These are phyloP conservation scores for Drosophila leonis DNA, from an alignment of 2,888 invertebrate species.

Conservation along the genomic window DNA sequence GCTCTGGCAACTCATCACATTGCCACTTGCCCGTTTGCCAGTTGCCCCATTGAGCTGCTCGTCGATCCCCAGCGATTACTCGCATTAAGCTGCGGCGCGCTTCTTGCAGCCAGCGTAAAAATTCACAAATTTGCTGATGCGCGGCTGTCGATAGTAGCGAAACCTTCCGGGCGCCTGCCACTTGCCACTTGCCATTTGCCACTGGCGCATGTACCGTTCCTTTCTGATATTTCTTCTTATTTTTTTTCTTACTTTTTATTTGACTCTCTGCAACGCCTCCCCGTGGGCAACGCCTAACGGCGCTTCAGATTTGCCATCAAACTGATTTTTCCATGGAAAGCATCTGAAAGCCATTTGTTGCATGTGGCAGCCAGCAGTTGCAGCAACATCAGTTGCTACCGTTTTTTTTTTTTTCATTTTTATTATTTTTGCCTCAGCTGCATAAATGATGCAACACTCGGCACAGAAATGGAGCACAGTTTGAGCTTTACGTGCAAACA, in stretches of 20 bases:
- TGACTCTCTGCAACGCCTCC: slow-evolving; percentile 47
- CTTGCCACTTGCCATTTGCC: slow-evolving; percentile 32
- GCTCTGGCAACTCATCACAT: slow-evolving; percentile 62
- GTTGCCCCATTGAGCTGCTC: slow-evolving; percentile 31
- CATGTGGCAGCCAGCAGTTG: slow-evolving; percentile 33
- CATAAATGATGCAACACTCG: slow-evolving; percentile 9
- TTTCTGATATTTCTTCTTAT: neutral
- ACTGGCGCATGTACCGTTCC: slow-evolving; percentile 53
- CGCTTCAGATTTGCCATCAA: slow-evolving; percentile 71
- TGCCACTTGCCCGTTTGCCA: slow-evolving; percentile 57
- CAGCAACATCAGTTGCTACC: slow-evolving; percentile 28
- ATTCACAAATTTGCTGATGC: slow-evolving; percentile 78
- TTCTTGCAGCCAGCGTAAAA: slow-evolving; percentile 76
- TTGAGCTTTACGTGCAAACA: slow-evolving; percentile 5
- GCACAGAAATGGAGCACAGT: neutral
- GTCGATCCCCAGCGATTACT: slow-evolving; percentile 63
- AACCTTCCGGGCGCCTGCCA: slow-evolving; percentile 34
- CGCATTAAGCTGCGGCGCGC: slow-evolving; percentile 63
- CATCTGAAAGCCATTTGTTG: slow-evolving; percentile 17
- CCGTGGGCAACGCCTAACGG: slow-evolving; percentile 53
- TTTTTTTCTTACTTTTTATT: slow-evolving; percentile 34
- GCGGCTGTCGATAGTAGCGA: slow-evolving; percentile 58
- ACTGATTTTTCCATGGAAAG: slow-evolving; percentile 60
- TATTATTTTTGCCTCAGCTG: slow-evolving; percentile 5
- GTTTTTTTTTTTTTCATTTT: slow-evolving; percentile 1